Conservation (phyloP, 92 coral and sea anemone genomes). For the Blastomussa wellsi region DNA sequence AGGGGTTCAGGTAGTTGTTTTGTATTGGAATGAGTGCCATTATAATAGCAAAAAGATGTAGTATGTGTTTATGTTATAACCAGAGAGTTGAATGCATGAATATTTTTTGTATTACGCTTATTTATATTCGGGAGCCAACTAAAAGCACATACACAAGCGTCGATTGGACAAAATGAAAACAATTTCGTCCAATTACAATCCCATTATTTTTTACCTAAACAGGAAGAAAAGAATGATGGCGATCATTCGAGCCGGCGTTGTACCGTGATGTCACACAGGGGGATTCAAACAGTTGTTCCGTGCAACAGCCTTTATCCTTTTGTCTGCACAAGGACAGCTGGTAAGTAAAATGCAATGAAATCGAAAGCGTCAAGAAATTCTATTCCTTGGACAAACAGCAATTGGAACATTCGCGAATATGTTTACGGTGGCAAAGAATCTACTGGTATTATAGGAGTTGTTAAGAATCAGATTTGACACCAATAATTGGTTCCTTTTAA, state of each 20-base stretch:
- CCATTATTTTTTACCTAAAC: not conserved
- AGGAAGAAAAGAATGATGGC: slow-evolving; percentile 1
- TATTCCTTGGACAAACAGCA: not conserved
- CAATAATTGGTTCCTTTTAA: no score
- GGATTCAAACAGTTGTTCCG: slow-evolving; percentile 27
- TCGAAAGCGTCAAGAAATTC: not conserved
- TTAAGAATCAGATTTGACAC: not conserved
- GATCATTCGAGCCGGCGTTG: not conserved
- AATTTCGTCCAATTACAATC: not conserved
- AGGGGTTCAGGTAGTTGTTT: no score
- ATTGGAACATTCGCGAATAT: no score
- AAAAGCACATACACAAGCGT: not conserved
- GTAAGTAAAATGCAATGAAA: slow-evolving; percentile 2
- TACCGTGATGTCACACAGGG: slow-evolving; percentile 34
- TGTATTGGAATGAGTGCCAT: no score
- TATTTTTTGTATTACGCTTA: no score
- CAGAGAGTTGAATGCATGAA: not conserved
- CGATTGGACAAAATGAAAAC: not conserved
- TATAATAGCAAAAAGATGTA: no score
- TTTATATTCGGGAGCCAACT: not conserved
- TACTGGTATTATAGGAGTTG: not conserved
- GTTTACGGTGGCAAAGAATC: not conserved
- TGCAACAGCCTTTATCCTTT: slow-evolving; percentile 64
- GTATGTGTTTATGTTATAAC: not conserved
- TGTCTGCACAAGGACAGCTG: slow-evolving; percentile 57